A percentile compares a stretch with the other conserved stretches of the same genome.
Conservation (phyloP, 1,140 invertebrate species). For the Monomorium pharaonis region DNA sequence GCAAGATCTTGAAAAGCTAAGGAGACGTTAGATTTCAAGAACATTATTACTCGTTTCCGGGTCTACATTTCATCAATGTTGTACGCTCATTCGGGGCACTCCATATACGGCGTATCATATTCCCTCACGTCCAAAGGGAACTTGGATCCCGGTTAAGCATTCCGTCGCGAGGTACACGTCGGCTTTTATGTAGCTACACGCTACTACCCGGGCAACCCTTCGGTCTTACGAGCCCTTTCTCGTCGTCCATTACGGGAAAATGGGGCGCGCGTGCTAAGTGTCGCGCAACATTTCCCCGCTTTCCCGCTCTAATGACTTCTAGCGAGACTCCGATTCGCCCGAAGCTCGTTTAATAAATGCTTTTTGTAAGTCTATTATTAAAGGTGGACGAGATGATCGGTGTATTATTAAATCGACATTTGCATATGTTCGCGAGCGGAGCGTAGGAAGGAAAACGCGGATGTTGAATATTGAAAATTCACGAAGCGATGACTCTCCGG, state of each 20-base stretch:
- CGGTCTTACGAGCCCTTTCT: conserved; percentile 59
- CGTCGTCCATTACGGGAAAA: conserved; percentile 60
- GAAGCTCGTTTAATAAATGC: conserved; percentile 37
- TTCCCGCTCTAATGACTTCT: conserved; percentile 51
- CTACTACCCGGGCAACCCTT: conserved; percentile 39
- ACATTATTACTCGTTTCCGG: conserved; percentile 28
- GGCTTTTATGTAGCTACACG: conserved; percentile 58
- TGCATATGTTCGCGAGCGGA: not conserved
- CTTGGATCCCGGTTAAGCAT: conserved; percentile 51
- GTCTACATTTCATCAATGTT: conserved; percentile 35
- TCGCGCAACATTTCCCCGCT: conserved; percentile 56
- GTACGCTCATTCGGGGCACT: not conserved
- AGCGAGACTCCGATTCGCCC: conserved; percentile 32
- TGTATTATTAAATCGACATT: not conserved
- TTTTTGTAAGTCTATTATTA: not conserved
- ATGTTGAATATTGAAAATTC: not conserved
- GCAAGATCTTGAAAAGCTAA: not conserved
- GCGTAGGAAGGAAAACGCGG: not conserved
- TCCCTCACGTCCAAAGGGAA: conserved; percentile 45
- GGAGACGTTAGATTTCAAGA: not conserved
- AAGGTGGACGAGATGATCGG: not conserved
- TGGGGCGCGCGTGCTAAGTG: conserved; percentile 66
- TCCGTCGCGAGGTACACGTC: conserved; percentile 51
- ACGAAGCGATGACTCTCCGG: not conserved
- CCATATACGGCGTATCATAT: conserved; percentile 27